Percentiles rank a stretch among this genome's conserved stretches.
Conservation (phyloP, 92 coral and sea anemone genomes). For the Chrysogorgia sp. region DNA sequence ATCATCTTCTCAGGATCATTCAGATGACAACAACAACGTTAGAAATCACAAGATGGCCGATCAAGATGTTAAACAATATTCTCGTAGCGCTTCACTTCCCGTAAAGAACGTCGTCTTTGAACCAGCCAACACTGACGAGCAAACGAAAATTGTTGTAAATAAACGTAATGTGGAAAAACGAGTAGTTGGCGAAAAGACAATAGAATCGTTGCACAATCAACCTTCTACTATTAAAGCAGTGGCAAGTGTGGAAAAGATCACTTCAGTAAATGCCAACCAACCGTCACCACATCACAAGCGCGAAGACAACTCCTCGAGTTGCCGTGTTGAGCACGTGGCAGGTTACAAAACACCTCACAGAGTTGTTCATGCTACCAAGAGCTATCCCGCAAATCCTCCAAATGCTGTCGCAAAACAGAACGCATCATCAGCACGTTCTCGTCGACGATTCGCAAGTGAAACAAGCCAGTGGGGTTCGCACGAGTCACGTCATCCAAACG, state of each 20-base stretch:
- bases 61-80: background rate
- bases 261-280: background rate
- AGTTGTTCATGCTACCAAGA: background rate
- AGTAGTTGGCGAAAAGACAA: background rate
- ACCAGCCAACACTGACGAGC: background rate
- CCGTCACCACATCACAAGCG: background rate
- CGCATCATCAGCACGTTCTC: slow-evolving; percentile 1
- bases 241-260: background rate
- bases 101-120: background rate
- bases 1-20: background rate
- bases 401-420: background rate
- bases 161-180: background rate
- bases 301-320: background rate
- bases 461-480: slow-evolving; percentile 6
- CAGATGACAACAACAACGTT: slow-evolving; percentile 17
- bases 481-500: slow-evolving; percentile 28
- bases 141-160: background rate
- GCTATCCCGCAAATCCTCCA: background rate
- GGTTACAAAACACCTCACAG: background rate
- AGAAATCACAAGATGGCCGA: background rate
- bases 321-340: slow-evolving; percentile 23
- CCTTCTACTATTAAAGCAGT: slow-evolving; percentile 19
- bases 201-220: slow-evolving; percentile 17
- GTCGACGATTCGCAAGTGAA: slow-evolving; percentile 39
- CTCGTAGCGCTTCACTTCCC: slow-evolving; percentile 39